Evolutionary conservation across 1,140 invertebrate genomes (phyloP).

Genomic region (Drosophila nasuta): DNA sequence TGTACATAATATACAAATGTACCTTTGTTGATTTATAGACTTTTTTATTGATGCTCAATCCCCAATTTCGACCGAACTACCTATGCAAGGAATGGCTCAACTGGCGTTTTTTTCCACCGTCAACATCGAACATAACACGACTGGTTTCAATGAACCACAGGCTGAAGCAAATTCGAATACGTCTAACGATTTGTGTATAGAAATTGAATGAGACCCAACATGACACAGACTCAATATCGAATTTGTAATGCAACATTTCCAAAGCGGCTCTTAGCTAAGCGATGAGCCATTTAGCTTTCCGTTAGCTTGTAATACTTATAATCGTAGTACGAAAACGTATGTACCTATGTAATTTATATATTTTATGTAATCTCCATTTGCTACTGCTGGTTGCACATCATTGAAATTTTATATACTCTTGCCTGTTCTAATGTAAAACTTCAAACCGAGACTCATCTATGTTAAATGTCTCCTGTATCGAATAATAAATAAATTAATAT

Average conservation of each 20-base stretch:
- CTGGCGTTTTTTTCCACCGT: constrained; percentile 26
- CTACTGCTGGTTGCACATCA: constrained; percentile 5
- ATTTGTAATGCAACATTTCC: constrained; percentile 50
- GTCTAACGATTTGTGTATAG: constrained; percentile 45
- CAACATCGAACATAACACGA: constrained; percentile 23
- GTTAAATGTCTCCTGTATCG: constrained; percentile 16
- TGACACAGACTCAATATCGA: constrained; percentile 36
- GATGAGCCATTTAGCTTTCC: constrained; percentile 48
- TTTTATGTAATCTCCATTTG: constrained; percentile 32
- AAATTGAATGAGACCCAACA: constrained; percentile 40
- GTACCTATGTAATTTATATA: constrained; percentile 36
- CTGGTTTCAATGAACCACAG: neutral
- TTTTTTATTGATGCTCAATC: constrained; percentile 71
- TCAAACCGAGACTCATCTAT: constrained; percentile 10
- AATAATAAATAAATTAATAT: constrained; percentile 24
- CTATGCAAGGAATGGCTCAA: neutral
- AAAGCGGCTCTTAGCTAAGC: constrained; percentile 50
- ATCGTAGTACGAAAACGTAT: constrained; percentile 44
- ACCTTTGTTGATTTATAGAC: constrained; percentile 35
- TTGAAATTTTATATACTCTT: constrained; percentile 22
- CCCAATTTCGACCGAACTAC: constrained; percentile 31
- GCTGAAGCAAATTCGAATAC: constrained; percentile 17
- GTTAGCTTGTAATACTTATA: constrained; percentile 42
- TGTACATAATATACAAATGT: neutral
- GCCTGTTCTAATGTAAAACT: constrained; percentile 14